Evolutionary conservation across 2,113 vertebrate species (phyloP).

Genomic region (Struthidea cinerea): DNA sequence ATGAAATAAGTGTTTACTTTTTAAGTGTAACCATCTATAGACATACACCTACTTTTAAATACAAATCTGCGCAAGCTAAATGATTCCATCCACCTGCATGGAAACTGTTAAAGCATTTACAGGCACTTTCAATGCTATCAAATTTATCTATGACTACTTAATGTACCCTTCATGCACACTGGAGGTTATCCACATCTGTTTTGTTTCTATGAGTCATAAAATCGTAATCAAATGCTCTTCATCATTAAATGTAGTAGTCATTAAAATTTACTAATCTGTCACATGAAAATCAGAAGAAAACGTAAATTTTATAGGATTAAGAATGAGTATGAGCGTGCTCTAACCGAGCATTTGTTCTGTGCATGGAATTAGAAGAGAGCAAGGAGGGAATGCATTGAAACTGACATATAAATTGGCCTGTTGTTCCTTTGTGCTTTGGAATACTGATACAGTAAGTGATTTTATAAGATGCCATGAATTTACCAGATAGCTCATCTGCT

Average conservation of each 20-base stretch:
- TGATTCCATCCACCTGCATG: not conserved
- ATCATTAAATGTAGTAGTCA: not conserved
- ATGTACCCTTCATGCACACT: not conserved
- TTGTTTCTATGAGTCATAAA: conserved; percentile 33
- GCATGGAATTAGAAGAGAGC: not conserved
- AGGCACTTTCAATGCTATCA: not conserved
- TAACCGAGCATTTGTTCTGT: not conserved
- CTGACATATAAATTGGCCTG: not conserved
- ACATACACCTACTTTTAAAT: not conserved
- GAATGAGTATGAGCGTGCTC: conserved; percentile 2
- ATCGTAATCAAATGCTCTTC: not conserved
- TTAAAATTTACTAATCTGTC: conserved; percentile 38
- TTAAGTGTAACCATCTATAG: not conserved
- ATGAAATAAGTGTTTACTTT: not conserved
- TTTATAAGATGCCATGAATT: not conserved
- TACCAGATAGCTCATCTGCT: not conserved
- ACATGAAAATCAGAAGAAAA: conserved; percentile 1
- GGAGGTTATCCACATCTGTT: conserved; percentile 32
- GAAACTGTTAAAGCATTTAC: not conserved
- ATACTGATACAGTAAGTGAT: not conserved
- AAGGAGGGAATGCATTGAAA: not conserved
- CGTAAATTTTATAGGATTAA: not conserved
- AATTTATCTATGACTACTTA: conserved; percentile 19
- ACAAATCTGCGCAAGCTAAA: not conserved
- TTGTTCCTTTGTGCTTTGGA: conserved; percentile 18